phyloP scores from a whole-genome alignment of 2,113 vertebrate species.

The Astur gentilis region DNA sequence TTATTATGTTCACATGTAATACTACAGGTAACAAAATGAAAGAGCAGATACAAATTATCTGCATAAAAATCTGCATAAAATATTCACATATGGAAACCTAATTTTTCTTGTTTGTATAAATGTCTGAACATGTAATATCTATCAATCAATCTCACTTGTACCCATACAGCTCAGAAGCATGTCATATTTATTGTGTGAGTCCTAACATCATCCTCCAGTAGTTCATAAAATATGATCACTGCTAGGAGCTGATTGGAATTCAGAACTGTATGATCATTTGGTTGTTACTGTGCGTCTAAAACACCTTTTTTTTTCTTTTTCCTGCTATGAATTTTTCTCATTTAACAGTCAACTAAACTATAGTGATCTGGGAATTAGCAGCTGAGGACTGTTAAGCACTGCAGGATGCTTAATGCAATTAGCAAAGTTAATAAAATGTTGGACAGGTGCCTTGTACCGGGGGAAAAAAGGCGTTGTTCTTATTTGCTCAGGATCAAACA shows the following conservation, averaged over 20 bases:
- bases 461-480: not conserved
- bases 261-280: not conserved
- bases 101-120: slow-evolving; percentile 10
- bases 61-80: slow-evolving; percentile 32
- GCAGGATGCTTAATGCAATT: slow-evolving; percentile 35
- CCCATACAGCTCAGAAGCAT: not conserved
- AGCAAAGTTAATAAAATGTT: slow-evolving; percentile 39
- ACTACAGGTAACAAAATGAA: slow-evolving; percentile 43
- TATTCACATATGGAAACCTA: slow-evolving; percentile 2
- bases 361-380: not conserved
- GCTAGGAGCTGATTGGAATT: not conserved
- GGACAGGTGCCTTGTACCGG: not conserved
- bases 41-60: slow-evolving; percentile 42
- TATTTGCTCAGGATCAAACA: not conserved
- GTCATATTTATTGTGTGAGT: not conserved
- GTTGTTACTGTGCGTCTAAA: not conserved
- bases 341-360: not conserved
- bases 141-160: slow-evolving; percentile 15
- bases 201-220: not conserved
- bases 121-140: not conserved
- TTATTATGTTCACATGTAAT: slow-evolving; percentile 16
- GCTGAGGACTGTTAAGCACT: not conserved
- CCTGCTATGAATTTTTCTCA: not conserved
- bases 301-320: not conserved
- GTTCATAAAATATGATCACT: not conserved